Base-by-base conservation (phyloP, 2,797 vertebrate species). In the Betta splendens region DNA sequence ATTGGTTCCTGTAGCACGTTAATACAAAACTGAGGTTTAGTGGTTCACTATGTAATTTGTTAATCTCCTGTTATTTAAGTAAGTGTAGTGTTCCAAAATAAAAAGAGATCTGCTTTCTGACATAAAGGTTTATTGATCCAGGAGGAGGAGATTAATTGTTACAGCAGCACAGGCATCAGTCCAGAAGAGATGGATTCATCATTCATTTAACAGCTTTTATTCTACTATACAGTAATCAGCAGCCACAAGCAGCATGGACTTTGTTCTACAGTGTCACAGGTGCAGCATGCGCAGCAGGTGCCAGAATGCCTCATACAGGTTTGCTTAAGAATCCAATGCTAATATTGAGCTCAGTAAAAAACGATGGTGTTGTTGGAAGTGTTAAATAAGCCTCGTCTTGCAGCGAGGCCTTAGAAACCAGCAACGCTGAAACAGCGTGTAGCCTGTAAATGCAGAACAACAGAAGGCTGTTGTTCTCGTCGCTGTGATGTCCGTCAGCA, bases 91-190 rank as follows among this genome's bases (percentile, higher is more conserved):
- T 55, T 54, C 31, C 48, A 25, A 47, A 51, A 58, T 63, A 71
- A 63, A 63, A 52, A 69, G 26, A 49, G 25, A 68, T 65, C 26
- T 33, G 42, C 37, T 56, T 28, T 52, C 52, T 9, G 5, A 64
- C 63, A 56, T 46, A 52, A 64, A 31, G 61, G 40, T 48, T 37
- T 58, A 76, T 73, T 43, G 63, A 79, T 76, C 33, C 16, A 13
- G 13, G 21, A 58, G 64, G 21, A 15, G 25, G 18, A 26, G 54
- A 75, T 64, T 45, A 53, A 48, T 76, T 35, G 31, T 55, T 64
- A 67, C 44, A 58, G 36, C 55, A 55, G 58, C 55, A 29, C 13
- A 17, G 64, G 22, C 57, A 75, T 17, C 44, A 52, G 36, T 29
- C 16, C 1, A 49, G 64, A 16, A 20, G 58, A 40, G 18, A 10